These are phyloP conservation scores for Hypotaenidia okinawae DNA, from an alignment of 2,797 vertebrate genomes.

Conservation along the genomic window DNA sequence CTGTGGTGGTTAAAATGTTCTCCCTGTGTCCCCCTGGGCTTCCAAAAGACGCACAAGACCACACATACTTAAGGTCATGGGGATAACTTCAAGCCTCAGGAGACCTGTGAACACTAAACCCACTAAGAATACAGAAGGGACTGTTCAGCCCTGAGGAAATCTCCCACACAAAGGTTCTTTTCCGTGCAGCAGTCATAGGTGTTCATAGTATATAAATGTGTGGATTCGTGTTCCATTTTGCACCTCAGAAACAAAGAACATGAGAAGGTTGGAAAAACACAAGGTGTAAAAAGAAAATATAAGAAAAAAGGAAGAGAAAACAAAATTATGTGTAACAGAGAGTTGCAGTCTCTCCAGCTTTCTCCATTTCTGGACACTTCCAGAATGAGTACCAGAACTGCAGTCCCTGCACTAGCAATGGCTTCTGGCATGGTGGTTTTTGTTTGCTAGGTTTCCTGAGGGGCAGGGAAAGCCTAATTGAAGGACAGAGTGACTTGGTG, in stretches of 20 bases:
- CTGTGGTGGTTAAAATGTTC: not conserved
- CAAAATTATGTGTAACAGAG: not conserved
- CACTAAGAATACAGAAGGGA: not conserved
- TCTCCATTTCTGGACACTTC: not conserved
- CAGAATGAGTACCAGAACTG: not conserved
- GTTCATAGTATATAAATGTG: not conserved
- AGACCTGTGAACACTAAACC: not conserved
- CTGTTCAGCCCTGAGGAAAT: not conserved
- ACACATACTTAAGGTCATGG: not conserved
- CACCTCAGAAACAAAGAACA: not conserved
- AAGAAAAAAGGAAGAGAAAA: not conserved
- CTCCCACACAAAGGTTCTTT: not conserved
- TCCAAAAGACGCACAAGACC: not conserved
- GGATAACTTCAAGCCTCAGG: not conserved
- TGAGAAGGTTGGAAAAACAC: not conserved
- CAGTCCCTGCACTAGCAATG: not conserved
- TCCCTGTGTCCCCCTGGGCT: not conserved
- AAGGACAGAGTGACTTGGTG: not conserved
- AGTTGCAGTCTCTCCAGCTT: not conserved
- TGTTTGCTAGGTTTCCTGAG: not conserved
- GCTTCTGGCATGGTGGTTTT: not conserved
- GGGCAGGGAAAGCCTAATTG: not conserved
- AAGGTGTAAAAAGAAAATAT: not conserved
- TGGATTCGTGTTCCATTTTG: not conserved
- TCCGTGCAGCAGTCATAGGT: not conserved